A percentile compares a stretch with the other conserved stretches of the same genome.
Evolutionary conservation across 2,797 vertebrate species (phyloP).

Genomic region (Acanthornis magna): DNA sequence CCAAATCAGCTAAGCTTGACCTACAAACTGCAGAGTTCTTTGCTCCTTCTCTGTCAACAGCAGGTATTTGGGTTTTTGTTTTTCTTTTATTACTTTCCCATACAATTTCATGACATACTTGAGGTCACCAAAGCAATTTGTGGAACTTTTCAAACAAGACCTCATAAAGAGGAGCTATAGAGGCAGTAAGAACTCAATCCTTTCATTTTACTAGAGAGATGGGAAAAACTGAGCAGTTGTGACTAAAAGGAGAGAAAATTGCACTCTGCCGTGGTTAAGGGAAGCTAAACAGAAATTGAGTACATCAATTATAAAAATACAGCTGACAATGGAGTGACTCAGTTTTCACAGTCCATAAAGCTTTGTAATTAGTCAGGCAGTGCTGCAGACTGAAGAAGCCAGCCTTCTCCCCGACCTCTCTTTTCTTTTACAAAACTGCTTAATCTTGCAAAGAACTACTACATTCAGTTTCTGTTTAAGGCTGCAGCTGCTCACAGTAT

Average conservation of each 20-base stretch:
- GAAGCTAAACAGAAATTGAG: background rate
- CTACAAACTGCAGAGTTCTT: background rate
- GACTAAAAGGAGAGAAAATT: background rate
- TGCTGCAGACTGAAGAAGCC: background rate
- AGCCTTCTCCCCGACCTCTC: background rate
- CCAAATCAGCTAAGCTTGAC: background rate
- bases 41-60: background rate
- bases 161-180: background rate
- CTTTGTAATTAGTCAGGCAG: slow-evolving; percentile 5
- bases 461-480: background rate
- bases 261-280: background rate
- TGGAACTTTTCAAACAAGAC: background rate
- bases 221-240: background rate
- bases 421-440: background rate
- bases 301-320: background rate
- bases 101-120: background rate
- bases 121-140: background rate
- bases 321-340: slow-evolving; percentile 13
- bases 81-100: background rate
- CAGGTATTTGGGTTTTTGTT: background rate
- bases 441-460: background rate
- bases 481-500: background rate
- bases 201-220: background rate
- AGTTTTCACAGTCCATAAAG: slow-evolving; percentile 12
- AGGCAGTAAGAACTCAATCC: background rate